phyloP scores from a whole-genome alignment of 1,140 invertebrate species.

The Zophobas atratus region DNA sequence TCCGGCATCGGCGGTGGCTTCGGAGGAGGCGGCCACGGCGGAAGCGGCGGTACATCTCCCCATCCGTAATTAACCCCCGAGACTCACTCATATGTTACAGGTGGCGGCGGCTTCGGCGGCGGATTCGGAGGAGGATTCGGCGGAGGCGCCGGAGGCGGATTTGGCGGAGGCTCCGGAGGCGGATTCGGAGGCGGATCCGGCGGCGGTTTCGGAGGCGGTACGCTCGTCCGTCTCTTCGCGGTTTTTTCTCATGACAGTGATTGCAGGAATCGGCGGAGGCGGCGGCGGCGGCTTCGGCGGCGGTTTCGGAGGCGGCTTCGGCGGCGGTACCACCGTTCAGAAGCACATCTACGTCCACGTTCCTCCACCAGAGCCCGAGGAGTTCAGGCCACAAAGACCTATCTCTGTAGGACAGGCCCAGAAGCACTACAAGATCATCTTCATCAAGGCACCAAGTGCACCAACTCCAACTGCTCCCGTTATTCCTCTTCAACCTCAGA shows the following conservation, averaged over 20 bases:
- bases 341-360: conserved; percentile 92
- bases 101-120: conserved; percentile 57
- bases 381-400: conserved; percentile 77
- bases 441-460: conserved; percentile 89
- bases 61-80: conserved; percentile 46
- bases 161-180: conserved; percentile 47
- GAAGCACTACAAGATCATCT: conserved; percentile 93
- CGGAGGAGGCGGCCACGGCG: conserved; percentile 55
- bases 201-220: conserved; percentile 30
- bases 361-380: conserved; percentile 76
- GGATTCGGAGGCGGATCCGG: conserved; percentile 32
- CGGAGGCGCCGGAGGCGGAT: conserved; percentile 27
- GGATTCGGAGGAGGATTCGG: conserved; percentile 51
- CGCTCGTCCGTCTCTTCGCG: not conserved
- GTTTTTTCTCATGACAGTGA: not conserved
- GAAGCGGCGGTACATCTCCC: conserved; percentile 54
- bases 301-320: conserved; percentile 65
- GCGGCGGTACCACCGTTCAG: conserved; percentile 77
- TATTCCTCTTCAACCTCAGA: conserved; percentile 83
- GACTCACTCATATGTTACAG: conserved; percentile 21
- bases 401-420: conserved; percentile 77
- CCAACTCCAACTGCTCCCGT: conserved; percentile 84
- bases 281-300: conserved; percentile 53
- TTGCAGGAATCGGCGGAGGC: conserved; percentile 32
- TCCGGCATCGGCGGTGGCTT: conserved; percentile 53